Percentiles rank a stretch among this genome's conserved stretches.
phyloP scores from a whole-genome alignment of 2,888 invertebrate genomes.

The Trichopria drosophilae region DNA sequence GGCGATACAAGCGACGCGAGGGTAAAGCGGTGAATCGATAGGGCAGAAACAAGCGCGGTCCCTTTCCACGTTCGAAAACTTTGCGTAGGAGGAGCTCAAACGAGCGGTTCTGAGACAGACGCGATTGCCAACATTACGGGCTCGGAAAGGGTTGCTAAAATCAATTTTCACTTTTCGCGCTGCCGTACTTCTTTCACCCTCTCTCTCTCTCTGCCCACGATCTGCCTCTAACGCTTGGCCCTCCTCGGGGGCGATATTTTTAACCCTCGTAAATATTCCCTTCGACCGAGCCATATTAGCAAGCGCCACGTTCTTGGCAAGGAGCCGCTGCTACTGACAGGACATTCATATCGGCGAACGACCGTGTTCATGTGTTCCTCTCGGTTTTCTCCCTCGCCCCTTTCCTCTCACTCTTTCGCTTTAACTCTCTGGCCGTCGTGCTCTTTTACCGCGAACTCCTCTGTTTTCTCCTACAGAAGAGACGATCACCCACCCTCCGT shows the following conservation, averaged over 20 bases:
- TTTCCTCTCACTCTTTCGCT: constrained; percentile 3
- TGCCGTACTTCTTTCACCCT: no score
- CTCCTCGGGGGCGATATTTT: constrained; percentile 31
- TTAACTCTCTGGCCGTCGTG: not conserved
- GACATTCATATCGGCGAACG: constrained; percentile 53
- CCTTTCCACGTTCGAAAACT: no score
- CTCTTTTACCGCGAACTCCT: not conserved
- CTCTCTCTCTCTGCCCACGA: no score
- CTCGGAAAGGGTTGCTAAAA: constrained; percentile 36
- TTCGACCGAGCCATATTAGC: constrained; percentile 50
- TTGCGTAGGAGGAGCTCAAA: no score
- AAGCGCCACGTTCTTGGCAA: constrained; percentile 53
- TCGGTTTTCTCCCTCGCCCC: constrained; percentile 38
- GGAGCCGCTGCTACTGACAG: constrained; percentile 57
- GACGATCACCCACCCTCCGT: not conserved
- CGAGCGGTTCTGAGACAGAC: constrained; percentile 25
- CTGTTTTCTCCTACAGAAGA: not conserved
- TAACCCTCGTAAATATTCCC: constrained; percentile 54
- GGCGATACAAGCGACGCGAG: not conserved
- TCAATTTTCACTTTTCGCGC: constrained; percentile 41
- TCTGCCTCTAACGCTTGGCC: constrained; percentile 10
- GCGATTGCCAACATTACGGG: constrained; percentile 36
- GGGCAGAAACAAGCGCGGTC: not conserved
- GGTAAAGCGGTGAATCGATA: constrained; percentile 13
- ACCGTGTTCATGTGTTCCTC: constrained; percentile 36